Evolutionary conservation across 2,888 invertebrate species (phyloP).

Genomic region (Aplocera efformata): DNA sequence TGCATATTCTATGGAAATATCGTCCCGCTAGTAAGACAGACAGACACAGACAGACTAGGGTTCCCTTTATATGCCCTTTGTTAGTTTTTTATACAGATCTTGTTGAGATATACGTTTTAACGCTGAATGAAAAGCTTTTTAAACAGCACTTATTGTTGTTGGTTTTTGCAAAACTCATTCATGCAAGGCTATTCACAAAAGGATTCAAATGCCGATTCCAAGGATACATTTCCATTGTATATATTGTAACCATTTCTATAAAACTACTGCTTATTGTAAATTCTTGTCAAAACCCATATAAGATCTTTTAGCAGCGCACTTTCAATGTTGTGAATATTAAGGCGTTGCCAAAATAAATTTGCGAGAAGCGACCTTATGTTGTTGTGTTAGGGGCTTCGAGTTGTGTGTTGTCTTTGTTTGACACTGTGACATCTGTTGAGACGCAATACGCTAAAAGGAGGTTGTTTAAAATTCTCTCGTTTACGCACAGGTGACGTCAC

Average conservation of each 20-base stretch:
- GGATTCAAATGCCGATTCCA: constrained; percentile 40
- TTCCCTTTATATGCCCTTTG: no score
- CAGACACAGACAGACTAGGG: no score
- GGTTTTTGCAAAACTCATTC: constrained; percentile 18
- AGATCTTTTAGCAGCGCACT: constrained; percentile 63
- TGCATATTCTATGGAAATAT: no score
- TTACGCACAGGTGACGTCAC: constrained; percentile 74
- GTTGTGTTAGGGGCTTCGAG: constrained; percentile 38
- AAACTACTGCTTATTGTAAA: constrained; percentile 42
- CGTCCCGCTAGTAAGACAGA: no score
- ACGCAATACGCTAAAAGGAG: constrained; percentile 66
- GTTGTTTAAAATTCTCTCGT: constrained; percentile 77
- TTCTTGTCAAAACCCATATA: constrained; percentile 58
- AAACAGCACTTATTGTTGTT: constrained; percentile 1
- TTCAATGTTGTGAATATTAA: constrained; percentile 68
- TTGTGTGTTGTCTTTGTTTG: constrained; percentile 33
- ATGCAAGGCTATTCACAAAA: constrained; percentile 31
- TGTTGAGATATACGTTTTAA: no score
- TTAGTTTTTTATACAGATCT: no score
- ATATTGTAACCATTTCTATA: constrained; percentile 30
- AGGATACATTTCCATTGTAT: constrained; percentile 33
- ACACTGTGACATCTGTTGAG: constrained; percentile 64
- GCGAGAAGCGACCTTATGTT: constrained; percentile 45
- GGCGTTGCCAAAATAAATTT: constrained; percentile 32
- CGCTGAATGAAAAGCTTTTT: no score